Evolutionary conservation across 2,888 invertebrate genomes (phyloP).

Genomic region (Dynastes tityus): DNA sequence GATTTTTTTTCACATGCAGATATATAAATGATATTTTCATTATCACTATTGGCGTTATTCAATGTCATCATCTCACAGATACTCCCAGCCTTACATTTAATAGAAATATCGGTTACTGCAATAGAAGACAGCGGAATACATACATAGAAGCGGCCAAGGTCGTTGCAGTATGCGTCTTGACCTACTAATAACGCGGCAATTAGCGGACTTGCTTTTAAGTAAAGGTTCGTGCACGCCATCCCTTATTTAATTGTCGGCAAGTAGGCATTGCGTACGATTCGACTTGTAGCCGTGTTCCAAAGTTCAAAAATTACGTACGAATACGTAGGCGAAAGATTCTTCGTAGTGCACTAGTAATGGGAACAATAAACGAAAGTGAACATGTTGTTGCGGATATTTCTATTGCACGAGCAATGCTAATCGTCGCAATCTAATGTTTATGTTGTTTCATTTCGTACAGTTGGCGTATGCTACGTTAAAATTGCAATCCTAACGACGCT

Average conservation of each 20-base stretch:
- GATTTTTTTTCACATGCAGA: too few relatives aligned
- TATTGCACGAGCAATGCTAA: too few relatives aligned
- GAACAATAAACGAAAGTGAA: slow-evolving; percentile 14
- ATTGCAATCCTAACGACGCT: too few relatives aligned
- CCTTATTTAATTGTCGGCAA: neutral
- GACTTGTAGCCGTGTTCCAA: neutral
- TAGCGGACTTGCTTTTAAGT: slow-evolving; percentile 11
- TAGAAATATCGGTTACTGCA: slow-evolving; percentile 17
- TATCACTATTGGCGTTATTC: too few relatives aligned
- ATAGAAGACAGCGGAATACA: slow-evolving; percentile 16
- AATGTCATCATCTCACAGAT: neutral
- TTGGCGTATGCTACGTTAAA: neutral
- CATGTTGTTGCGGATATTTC: too few relatives aligned
- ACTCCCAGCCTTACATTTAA: neutral
- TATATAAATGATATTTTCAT: too few relatives aligned
- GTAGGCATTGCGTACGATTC: too few relatives aligned
- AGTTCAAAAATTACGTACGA: neutral
- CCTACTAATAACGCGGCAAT: slow-evolving; percentile 36
- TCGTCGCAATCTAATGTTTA: too few relatives aligned
- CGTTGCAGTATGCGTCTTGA: slow-evolving; percentile 36
- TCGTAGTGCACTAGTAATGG: neutral
- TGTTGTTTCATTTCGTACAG: neutral
- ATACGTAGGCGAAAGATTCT: neutral
- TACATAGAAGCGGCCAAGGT: slow-evolving; percentile 20
- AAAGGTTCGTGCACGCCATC: slow-evolving; percentile 12